Evolutionary conservation across 2,797 vertebrate genomes (phyloP), one percentile per base, ranked within the genome.

Genomic region (Hippoglossus hippoglossus): DNA sequence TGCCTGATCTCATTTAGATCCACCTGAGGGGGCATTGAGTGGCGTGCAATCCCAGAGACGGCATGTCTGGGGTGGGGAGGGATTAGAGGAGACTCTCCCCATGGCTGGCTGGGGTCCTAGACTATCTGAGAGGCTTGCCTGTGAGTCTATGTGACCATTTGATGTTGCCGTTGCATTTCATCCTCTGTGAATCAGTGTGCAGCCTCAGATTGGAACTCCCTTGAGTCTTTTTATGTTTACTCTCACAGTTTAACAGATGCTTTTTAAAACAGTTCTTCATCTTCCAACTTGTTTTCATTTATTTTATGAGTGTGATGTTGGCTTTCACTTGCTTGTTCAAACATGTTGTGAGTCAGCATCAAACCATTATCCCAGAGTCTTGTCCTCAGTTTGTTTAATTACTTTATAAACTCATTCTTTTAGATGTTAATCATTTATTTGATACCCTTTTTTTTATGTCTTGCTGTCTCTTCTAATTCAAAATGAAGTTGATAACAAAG

Each of bases 1-100:
- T 90, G 87, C 75, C 90, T 87, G 85, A 84, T 92, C 80, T 93
- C 64, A 92, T 92, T 92, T 91, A 88, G 79, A 91, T 93, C 91
- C 84, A 89, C 86, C 86, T 82, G 79, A 83, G 72, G 79, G 81
- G 77, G 71, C 84, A 82, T 66, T 50, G 46, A 85, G 82, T 86
- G 78, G 77, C 46, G 71, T 83, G 84, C 63, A 79, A 72, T 75
- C 79, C 71, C 59, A 79, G 86, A 90, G 88, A 91, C 77, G 67
- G 73, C 72, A 75, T 86, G 81, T 90, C 89, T 91, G 79, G 83
- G 70, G 52, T 79, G 72, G 81, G 65, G 79, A 79, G 69, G 84
- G 89, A 92, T 93, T 91, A 89, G 63, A 83, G 54, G 31, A 72
- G 75, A 75, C 63, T 82, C 84, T 19, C 81, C 81, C 74, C 65